Percentiles rank a stretch among this genome's conserved stretches.
These are phyloP conservation scores for Glossophaga mutica DNA, from an alignment of 2,797 vertebrate species.

Conservation along the genomic window DNA sequence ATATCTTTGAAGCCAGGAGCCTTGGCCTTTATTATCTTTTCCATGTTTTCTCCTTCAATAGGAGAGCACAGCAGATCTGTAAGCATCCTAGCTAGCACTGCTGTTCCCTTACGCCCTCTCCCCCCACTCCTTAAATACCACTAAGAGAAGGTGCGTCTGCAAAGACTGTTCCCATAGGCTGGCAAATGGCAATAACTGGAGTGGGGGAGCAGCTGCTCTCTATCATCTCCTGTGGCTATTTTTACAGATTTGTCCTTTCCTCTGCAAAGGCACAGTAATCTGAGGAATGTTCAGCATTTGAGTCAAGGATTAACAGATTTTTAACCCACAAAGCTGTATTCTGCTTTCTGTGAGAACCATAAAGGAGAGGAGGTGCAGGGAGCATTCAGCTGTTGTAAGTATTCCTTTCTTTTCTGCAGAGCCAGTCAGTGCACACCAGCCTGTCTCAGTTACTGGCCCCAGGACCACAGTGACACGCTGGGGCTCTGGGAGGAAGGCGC, in stretches of 20 bases:
- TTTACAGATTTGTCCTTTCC: constrained; percentile 28
- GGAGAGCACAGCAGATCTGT: not conserved
- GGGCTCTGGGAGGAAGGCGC: fast-evolving
- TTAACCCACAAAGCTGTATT: constrained; percentile 47
- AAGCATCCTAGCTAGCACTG: not conserved
- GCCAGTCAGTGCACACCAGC: not conserved
- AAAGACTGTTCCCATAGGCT: not conserved
- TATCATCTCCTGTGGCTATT: not conserved
- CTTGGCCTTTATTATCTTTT: not conserved
- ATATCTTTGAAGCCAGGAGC: not conserved
- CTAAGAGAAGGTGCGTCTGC: not conserved
- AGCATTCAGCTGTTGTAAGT: constrained; percentile 15
- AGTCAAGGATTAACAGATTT: constrained; percentile 66
- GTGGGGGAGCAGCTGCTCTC: not conserved
- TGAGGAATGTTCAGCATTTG: constrained; percentile 67
- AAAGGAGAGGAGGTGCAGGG: not conserved
- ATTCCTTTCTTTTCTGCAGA: not conserved
- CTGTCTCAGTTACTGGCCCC: not conserved
- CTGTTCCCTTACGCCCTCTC: not conserved
- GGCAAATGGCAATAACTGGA: not conserved
- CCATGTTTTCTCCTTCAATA: not conserved
- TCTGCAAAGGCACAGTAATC: not conserved
- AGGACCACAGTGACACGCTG: not conserved
- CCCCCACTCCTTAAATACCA: not conserved
- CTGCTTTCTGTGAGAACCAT: not conserved